These are phyloP conservation scores for Cinclus mexicanus DNA, from an alignment of 2,113 vertebrate species.

Conservation along the genomic window DNA sequence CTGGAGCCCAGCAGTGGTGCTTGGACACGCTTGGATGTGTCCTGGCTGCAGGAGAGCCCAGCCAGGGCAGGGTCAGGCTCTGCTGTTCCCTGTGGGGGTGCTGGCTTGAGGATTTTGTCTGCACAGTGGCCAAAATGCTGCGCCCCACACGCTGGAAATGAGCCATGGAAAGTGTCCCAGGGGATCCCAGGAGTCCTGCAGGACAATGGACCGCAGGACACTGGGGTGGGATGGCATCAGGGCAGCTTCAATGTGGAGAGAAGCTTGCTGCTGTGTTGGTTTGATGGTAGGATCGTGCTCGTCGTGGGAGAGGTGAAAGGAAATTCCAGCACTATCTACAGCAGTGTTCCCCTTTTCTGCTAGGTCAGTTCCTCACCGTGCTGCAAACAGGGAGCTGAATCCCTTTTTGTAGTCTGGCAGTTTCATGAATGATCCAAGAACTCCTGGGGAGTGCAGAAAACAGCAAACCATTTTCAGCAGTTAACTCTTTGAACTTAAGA, in stretches of 20 bases:
- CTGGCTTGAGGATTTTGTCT: neutral
- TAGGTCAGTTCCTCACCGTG: neutral
- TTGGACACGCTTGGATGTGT: accelerated
- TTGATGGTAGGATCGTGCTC: neutral
- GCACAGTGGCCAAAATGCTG: neutral
- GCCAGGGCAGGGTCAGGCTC: neutral
- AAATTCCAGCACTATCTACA: neutral
- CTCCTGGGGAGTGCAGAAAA: neutral
- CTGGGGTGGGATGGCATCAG: neutral
- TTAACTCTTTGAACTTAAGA: neutral
- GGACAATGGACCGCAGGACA: neutral
- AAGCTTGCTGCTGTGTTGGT: neutral
- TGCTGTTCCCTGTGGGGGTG: accelerated
- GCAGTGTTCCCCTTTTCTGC: neutral
- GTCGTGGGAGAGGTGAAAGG: neutral
- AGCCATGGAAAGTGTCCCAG: neutral
- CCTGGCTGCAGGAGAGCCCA: neutral
- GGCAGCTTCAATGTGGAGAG: too few relatives aligned
- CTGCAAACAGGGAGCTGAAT: neutral
- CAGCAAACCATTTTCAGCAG: neutral
- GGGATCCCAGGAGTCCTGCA: neutral
- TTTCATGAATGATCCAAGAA: neutral
- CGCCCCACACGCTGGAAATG: neutral
- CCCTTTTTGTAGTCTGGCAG: neutral
- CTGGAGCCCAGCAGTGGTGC: neutral